Evolutionary conservation across 2,113 vertebrate species (phyloP), one percentile per base, ranked within the genome.

Genomic region (Pelecanus crispus): DNA sequence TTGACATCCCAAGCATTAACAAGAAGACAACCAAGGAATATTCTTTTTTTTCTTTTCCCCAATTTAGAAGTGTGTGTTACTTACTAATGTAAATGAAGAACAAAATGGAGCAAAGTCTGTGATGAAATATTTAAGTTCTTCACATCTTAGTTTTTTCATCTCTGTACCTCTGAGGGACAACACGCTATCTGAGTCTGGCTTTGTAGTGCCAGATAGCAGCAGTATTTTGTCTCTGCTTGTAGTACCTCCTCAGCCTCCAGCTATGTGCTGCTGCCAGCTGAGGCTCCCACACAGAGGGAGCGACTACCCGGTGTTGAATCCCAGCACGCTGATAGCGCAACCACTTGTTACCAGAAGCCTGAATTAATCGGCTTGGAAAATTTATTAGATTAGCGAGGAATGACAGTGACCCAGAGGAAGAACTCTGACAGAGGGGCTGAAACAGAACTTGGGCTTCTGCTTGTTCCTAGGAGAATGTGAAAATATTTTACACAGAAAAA

Each of bases 81-180:
- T 88, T 47, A 62, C 81, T 66, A 80, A 90, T 50, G 66, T 85
- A 89, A 97, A 91, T 36, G 70, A 92, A 91, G 86, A 91, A 75
- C 91, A 95, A 95, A 95, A 65, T 2, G 50, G 68, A 92, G 36
- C 77, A 44, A 89, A 79, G 68, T 4, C 94, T 88, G 71, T 95
- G 89, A 79, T 74, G 44, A 92, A 88, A 90, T 74, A 58, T 84
- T 58, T 34, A 94, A 59, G 15, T 22, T 42, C 38, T 82, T 80
- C 73, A 26, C 55, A 81, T 66, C 38, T 49, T n/a, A 40, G 7
- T 50, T 66, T 74, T 66, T 53, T 68, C 52, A 83, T 90, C 36
- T 80, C 80, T 24, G 40, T 38, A 26, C 28, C 79, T 87, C 67
- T 3, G 6, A 77, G 59, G 55, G 79, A 34, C 26, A 42, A 21